A percentile compares a stretch with the other conserved stretches of the same genome.
phyloP scores from a whole-genome alignment of 2,797 vertebrate genomes.

The Heteromormyrus szaboi region DNA sequence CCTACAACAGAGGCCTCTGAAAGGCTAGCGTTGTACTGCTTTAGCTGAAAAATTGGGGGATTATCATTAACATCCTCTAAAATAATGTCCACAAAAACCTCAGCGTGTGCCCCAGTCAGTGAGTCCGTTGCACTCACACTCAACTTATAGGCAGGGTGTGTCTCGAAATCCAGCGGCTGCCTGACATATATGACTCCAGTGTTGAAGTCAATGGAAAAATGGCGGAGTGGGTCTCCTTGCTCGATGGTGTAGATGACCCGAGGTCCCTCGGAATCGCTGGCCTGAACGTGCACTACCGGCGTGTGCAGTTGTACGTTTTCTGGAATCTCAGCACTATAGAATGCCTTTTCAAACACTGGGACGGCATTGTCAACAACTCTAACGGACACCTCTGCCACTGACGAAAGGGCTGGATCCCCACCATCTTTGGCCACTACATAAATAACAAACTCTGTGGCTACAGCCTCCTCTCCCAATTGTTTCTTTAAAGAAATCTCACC shows the following conservation, averaged over 20 bases:
- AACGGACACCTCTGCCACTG: slow-evolving; percentile 76
- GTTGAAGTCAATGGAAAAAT: slow-evolving; percentile 92
- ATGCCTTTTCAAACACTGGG: slow-evolving; percentile 92
- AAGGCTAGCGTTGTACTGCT: slow-evolving; percentile 68
- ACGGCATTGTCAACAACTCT: slow-evolving; percentile 89
- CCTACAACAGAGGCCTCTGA: slow-evolving; percentile 88
- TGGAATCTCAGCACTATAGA: slow-evolving; percentile 90
- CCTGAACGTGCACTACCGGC: slow-evolving; percentile 86
- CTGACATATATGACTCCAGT: slow-evolving; percentile 86
- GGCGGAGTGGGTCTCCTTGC: slow-evolving; percentile 87
- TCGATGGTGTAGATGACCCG: slow-evolving; percentile 90
- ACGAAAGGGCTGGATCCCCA: slow-evolving; percentile 75
- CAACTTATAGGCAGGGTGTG: slow-evolving; percentile 91
- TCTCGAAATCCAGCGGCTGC: slow-evolving; percentile 85
- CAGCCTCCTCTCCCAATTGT: slow-evolving; percentile 74
- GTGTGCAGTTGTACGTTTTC: slow-evolving; percentile 83
- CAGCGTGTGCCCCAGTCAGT: slow-evolving; percentile 79
- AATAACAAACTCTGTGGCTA: slow-evolving; percentile 79
- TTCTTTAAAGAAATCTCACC: slow-evolving; percentile 84
- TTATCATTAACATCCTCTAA: slow-evolving; percentile 94
- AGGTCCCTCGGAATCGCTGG: slow-evolving; percentile 87
- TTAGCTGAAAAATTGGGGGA: slow-evolving; percentile 72
- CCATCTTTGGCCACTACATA: slow-evolving; percentile 79
- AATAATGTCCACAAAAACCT: slow-evolving; percentile 91
- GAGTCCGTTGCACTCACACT: slow-evolving; percentile 87